A percentile compares a stretch with the other conserved stretches of the same genome.
These are phyloP conservation scores for Mycetomoellerius zeteki DNA, from an alignment of 1,140 invertebrate species.

Conservation along the genomic window DNA sequence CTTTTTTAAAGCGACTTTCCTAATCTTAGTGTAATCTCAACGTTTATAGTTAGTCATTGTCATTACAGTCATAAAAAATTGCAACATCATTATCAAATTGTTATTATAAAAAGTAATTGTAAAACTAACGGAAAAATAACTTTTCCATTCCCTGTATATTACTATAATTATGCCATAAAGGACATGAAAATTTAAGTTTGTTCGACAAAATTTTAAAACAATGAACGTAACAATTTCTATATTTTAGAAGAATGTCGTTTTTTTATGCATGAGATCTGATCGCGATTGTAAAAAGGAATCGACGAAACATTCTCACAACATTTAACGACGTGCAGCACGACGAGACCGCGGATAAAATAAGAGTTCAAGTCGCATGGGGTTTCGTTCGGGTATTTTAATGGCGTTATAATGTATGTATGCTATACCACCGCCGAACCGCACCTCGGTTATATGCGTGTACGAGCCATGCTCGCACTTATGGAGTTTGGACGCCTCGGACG, in stretches of 20 bases:
- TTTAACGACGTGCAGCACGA: conserved; percentile 77
- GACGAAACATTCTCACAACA: conserved; percentile 25
- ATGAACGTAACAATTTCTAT: background rate
- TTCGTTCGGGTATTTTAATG: conserved; percentile 83
- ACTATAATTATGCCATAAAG: background rate
- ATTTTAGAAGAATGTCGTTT: background rate
- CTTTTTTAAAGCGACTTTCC: too few species aligned
- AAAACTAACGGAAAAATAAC: too few species aligned
- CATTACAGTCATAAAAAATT: too few species aligned
- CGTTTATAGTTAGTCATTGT: too few species aligned
- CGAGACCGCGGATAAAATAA: conserved; percentile 72
- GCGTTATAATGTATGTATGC: conserved; percentile 86
- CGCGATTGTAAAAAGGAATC: conserved; percentile 35
- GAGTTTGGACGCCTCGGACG: conserved; percentile 79
- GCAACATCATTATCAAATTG: too few species aligned
- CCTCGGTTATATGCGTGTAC: conserved; percentile 63
- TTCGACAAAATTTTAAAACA: background rate
- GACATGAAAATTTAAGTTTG: background rate
- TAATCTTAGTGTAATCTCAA: too few species aligned
- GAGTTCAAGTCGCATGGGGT: conserved; percentile 72
- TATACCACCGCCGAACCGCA: conserved; percentile 78
- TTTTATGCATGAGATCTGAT: background rate
- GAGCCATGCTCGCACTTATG: conserved; percentile 51
- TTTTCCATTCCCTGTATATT: background rate
- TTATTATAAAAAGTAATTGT: too few species aligned